Evolutionary conservation across 2,888 invertebrate species (phyloP).

Genomic region (Drosophila flavopinicola): DNA sequence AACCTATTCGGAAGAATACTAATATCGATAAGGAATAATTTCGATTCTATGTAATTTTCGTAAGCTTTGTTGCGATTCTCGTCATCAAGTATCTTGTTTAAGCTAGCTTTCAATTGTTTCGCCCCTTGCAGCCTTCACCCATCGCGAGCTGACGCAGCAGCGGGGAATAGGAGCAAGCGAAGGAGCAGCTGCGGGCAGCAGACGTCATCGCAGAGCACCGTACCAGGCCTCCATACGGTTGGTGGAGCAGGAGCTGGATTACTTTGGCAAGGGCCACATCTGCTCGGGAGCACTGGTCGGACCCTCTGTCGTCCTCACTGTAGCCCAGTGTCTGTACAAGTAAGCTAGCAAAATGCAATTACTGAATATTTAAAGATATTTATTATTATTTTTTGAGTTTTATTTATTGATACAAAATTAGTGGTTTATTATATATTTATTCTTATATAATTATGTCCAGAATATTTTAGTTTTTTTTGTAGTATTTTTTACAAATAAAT

Average conservation of each 20-base stretch:
- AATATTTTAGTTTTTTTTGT: no score
- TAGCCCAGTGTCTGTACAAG: conserved; percentile 78
- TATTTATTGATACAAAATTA: no score
- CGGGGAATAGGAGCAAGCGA: conserved; percentile 35
- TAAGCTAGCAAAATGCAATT: conserved; percentile 46
- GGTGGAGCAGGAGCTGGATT: conserved; percentile 55
- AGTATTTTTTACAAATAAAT: no score
- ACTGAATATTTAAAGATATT: no score
- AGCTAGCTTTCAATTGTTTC: neutral
- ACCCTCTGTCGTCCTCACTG: conserved; percentile 78
- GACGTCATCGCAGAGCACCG: conserved; percentile 30
- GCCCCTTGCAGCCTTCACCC: conserved; percentile 49
- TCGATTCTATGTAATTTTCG: no score
- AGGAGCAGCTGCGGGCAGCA: neutral
- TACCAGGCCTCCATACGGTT: conserved; percentile 82
- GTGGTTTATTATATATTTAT: no score
- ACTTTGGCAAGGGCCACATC: conserved; percentile 82
- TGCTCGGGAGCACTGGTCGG: conserved; percentile 81
- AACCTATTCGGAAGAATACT: no score
- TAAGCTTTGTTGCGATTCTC: no score
- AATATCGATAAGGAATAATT: no score
- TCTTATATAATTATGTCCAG: no score
- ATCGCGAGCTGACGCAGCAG: conserved; percentile 50
- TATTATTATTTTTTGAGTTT: no score
- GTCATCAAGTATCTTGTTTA: no score